Conservation (phyloP, 1,140 invertebrate genomes). For the Zaprionus tsacasi region DNA sequence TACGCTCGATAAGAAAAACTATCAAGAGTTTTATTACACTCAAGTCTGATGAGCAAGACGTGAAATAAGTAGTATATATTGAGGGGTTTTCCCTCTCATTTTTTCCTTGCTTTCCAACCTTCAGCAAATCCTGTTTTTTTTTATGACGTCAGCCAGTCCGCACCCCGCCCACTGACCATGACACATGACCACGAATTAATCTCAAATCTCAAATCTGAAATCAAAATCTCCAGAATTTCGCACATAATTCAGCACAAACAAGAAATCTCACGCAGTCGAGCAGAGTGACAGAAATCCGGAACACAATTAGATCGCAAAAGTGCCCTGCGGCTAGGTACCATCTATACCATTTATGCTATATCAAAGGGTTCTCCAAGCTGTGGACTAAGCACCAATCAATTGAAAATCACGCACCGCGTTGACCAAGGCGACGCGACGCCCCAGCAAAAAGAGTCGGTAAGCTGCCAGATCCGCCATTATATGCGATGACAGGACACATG, state of each 20-base stretch:
- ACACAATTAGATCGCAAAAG: slow-evolving; percentile 15
- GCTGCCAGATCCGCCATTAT: slow-evolving; percentile 66
- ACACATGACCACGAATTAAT: slow-evolving; percentile 49
- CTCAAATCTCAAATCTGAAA: slow-evolving; percentile 64
- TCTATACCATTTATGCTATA: slow-evolving; percentile 39
- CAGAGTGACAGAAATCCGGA: background rate
- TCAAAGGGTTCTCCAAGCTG: slow-evolving; percentile 46
- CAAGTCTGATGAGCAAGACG: slow-evolving; percentile 17
- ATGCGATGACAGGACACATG: slow-evolving; percentile 77
- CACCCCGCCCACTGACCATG: slow-evolving; percentile 33
- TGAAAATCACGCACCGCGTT: slow-evolving; percentile 58
- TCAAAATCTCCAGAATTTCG: slow-evolving; percentile 53
- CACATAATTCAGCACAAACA: slow-evolving; percentile 64
- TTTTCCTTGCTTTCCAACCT: background rate
- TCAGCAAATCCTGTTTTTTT: slow-evolving; percentile 10
- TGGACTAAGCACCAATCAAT: slow-evolving; percentile 48
- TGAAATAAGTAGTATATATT: background rate
- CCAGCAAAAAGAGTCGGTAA: slow-evolving; percentile 34
- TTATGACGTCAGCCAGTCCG: slow-evolving; percentile 12
- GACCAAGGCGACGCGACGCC: slow-evolving; percentile 51
- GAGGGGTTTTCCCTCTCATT: background rate
- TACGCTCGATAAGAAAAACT: slow-evolving; percentile 66
- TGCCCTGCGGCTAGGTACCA: background rate
- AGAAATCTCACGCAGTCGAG: slow-evolving; percentile 43
- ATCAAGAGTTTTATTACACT: slow-evolving; percentile 60